A percentile compares a stretch with the other conserved stretches of the same genome.
Evolutionary conservation across 2,113 vertebrate species (phyloP).

Genomic region (Spheniscus mendiculus): DNA sequence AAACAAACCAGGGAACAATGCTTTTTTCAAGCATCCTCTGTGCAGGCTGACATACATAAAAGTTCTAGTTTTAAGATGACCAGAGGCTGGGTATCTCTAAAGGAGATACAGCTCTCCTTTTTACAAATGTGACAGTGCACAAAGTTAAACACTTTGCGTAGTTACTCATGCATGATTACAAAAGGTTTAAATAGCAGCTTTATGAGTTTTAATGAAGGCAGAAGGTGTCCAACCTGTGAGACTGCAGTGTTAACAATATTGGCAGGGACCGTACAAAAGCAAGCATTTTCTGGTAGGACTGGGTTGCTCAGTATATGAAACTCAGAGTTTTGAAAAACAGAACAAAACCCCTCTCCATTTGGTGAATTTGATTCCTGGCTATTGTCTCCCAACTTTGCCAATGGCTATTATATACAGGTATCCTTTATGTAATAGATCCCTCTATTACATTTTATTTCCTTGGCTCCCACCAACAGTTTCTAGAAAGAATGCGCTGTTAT

Average conservation of each 20-base stretch:
- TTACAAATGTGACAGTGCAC: not conserved
- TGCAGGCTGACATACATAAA: not conserved
- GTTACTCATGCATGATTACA: not conserved
- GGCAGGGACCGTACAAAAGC: not conserved
- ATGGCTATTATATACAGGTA: conserved; percentile 7
- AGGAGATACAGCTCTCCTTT: not conserved
- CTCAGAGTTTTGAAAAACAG: not conserved
- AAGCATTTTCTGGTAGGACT: not conserved
- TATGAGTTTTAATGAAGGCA: not conserved
- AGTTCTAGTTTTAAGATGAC: not conserved
- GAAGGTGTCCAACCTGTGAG: not conserved
- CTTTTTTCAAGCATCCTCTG: not conserved
- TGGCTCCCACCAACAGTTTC: conserved; percentile 46
- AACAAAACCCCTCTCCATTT: not conserved
- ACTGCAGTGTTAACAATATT: not conserved
- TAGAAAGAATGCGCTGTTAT: conserved; percentile 28
- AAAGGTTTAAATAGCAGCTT: not conserved
- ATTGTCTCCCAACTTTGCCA: conserved; percentile 32
- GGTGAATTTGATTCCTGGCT: conserved; percentile 17
- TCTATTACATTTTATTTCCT: conserved; percentile 33
- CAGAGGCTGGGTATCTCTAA: too few species aligned
- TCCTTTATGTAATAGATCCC: conserved; percentile 15
- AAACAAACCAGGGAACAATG: not conserved
- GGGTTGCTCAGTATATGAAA: not conserved
- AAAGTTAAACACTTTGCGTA: not conserved